A percentile compares a stretch with the other conserved stretches of the same genome.
Evolutionary conservation across 2,888 invertebrate species (phyloP).

Genomic region (Ypsolopha sequella): DNA sequence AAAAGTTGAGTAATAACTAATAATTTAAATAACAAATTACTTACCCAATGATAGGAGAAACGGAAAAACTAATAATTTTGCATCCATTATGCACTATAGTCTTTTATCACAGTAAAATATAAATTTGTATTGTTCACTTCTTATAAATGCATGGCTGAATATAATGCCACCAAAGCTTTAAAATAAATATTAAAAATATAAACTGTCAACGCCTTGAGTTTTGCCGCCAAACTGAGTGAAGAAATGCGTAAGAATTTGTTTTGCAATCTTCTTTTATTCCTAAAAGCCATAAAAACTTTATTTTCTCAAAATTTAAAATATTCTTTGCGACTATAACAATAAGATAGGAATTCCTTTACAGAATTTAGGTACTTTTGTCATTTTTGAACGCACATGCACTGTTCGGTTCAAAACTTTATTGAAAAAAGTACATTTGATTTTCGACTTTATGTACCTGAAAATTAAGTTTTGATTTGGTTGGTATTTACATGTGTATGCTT

Average conservation of each 20-base stretch:
- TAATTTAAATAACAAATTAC: constrained; percentile 11
- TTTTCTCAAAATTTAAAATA: constrained; percentile 5
- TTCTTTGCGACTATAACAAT: not conserved
- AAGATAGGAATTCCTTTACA: constrained; percentile 15
- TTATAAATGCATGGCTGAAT: not conserved
- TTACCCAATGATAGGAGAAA: constrained; percentile 33
- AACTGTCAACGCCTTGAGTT: constrained; percentile 28
- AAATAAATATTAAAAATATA: constrained; percentile 16
- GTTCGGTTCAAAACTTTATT: constrained; percentile 23
- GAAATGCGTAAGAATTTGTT: constrained; percentile 24
- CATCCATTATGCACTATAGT: constrained; percentile 15
- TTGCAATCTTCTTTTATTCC: constrained; percentile 6
- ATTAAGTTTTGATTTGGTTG: not conserved
- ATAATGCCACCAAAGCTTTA: constrained; percentile 5
- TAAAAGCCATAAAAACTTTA: constrained; percentile 2
- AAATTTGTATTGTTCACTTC: constrained; percentile 8
- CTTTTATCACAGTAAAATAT: not conserved
- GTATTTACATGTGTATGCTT: not conserved
- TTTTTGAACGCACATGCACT: constrained; percentile 17
- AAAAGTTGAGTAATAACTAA: not conserved
- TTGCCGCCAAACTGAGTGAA: constrained; percentile 55
- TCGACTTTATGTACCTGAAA: too few species aligned
- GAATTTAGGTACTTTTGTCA: constrained; percentile 29
- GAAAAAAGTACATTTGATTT: constrained; percentile 11
- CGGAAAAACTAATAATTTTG: constrained; percentile 14